Evolutionary conservation across 2,797 vertebrate genomes (phyloP), one percentile per base, ranked within the genome.

Genomic region (Echeneis naucrates): DNA sequence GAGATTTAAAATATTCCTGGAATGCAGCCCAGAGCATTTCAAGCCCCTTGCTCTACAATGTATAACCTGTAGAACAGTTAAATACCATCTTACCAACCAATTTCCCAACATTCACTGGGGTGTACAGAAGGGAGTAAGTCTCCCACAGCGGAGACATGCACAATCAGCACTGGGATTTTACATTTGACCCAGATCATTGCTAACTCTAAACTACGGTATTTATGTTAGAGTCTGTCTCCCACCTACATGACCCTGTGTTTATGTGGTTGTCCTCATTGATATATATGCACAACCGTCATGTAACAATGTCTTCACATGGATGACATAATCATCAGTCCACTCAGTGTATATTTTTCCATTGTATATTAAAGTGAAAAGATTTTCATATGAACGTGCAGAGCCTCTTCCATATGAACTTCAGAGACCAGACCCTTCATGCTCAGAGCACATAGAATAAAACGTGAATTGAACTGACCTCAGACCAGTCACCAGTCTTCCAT

Each of bases 401-500:
- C 2, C 24, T 60, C 17, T 68, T 66, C 19, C 12, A 50, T 57
- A 17, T 33, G 10, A 53, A 3, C 16, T 45, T 21, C 51, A 64
- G 3, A 56, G 42, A 52, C n/a, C 0, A 1, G 9, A 27, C 11
- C 2, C 32, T 7, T 55, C 13, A 32, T 61, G 26, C 21, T 56
- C 9, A 24, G 8, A 5, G 13, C 16, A 58, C 27, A 61, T 52
- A 54, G 10, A 55, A 62, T 4, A 27, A 4, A 56, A 54, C 21
- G 11, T 63, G 24, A 54, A 56, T 27, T 58, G 21, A 54, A 81
- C 95, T 92, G 82, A 99, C 98, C 95, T 99, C 98, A 0, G 98
- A 98, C 98, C 98, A 99, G 60, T 98, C 96, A 0, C 95, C 97
- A 0, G 93, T 95, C 92, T 96, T 96, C 98, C 98, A 99, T 62